phyloP scores from a whole-genome alignment of 2,888 invertebrate genomes.

The Didymodactylos carnosus region DNA sequence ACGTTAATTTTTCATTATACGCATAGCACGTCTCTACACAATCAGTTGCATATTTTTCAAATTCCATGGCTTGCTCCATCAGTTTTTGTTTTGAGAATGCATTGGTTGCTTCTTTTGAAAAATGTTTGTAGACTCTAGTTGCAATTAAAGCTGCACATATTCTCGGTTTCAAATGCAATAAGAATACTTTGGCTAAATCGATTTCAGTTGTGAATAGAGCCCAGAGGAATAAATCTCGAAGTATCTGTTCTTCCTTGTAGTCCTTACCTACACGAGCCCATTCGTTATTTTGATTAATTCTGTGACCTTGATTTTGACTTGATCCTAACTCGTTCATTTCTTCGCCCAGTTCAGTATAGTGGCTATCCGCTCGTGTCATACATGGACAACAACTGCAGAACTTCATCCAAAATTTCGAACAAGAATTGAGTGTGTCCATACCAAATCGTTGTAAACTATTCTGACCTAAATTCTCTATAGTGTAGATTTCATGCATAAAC shows the following conservation, averaged over 20 bases:
- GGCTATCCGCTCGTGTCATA: no score
- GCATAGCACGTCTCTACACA: neutral
- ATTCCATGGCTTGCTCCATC: neutral
- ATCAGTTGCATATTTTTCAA: neutral
- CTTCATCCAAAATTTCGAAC: no score
- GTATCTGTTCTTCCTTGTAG: neutral
- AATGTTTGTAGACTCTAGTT: neutral
- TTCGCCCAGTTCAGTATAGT: no score
- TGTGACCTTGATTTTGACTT: neutral
- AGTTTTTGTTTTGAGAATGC: neutral
- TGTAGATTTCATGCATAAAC: neutral
- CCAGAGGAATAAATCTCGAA: neutral
- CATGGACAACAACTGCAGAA: no score
- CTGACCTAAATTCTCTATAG: no score
- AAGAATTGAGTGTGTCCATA: no score
- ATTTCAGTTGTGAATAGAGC: neutral
- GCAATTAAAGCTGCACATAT: neutral
- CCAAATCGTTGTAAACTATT: no score
- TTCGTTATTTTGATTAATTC: neutral
- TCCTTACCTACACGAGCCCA: no score
- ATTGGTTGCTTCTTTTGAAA: neutral
- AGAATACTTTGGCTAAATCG: neutral
- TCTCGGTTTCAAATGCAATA: neutral
- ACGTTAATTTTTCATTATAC: neutral
- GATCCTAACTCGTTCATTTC: neutral